These are phyloP conservation scores for Metopolophium dirhodum DNA, from an alignment of 1,140 invertebrate genomes.

Conservation along the genomic window DNA sequence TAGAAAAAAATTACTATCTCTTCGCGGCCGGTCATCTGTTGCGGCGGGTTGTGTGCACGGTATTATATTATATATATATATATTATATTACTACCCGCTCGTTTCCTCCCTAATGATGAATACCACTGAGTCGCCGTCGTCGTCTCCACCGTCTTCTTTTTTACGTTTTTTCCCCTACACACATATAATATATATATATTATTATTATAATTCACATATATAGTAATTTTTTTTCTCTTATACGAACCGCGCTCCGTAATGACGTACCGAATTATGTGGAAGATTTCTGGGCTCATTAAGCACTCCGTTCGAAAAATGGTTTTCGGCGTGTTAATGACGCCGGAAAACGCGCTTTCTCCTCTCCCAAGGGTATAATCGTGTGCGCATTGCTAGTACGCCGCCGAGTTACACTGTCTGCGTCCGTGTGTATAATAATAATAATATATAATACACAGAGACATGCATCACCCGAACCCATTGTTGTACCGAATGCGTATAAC, in stretches of 20 bases:
- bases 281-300: constrained; percentile 57
- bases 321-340: constrained; percentile 55
- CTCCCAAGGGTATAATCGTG: constrained; percentile 28
- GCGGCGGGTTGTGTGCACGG: neutral
- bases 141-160: neutral
- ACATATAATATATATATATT: neutral
- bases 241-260: constrained; percentile 5
- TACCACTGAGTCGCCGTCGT: neutral
- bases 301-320: constrained; percentile 44
- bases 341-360: constrained; percentile 39
- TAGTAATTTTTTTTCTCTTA: constrained; percentile 6
- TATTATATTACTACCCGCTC: neutral
- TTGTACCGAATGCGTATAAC: neutral
- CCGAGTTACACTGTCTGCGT: neutral
- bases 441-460: neutral
- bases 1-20: constrained; percentile 37
- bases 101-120: constrained; percentile 11
- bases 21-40: constrained; percentile 18
- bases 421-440: neutral
- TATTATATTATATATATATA: neutral
- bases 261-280: constrained; percentile 54
- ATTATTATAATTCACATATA: constrained; percentile 51
- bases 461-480: neutral
- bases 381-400: neutral
- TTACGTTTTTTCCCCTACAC: neutral